phyloP scores from a whole-genome alignment of 2,888 invertebrate species.

The Acleris cristana region DNA sequence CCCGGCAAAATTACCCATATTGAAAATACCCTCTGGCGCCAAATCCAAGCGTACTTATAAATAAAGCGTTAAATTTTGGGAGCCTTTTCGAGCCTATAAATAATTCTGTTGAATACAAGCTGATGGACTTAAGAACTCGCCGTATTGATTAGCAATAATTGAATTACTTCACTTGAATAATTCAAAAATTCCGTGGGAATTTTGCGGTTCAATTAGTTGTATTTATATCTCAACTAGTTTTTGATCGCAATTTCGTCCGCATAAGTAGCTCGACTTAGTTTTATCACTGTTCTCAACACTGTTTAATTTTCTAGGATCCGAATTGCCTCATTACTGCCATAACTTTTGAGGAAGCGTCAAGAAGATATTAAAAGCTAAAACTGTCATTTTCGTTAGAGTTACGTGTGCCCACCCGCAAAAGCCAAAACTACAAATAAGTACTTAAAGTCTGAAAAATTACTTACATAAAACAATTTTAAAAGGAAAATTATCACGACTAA shows the following conservation, averaged over 20 bases:
- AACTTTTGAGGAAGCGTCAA: no score
- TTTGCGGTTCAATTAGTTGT: not conserved
- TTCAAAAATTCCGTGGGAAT: conserved; percentile 55
- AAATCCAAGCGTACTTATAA: conserved; percentile 45
- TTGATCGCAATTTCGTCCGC: not conserved
- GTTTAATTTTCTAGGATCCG: no score
- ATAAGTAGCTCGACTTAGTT: no score
- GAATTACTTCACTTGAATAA: conserved; percentile 62
- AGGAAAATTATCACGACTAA: no score
- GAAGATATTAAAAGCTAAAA: no score
- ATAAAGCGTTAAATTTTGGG: conserved; percentile 43
- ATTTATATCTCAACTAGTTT: not conserved
- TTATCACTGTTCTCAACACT: no score
- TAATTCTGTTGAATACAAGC: conserved; percentile 60
- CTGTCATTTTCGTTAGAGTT: no score
- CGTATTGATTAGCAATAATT: conserved; percentile 68
- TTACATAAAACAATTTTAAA: no score
- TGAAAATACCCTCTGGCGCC: conserved; percentile 81
- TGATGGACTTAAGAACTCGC: conserved; percentile 55
- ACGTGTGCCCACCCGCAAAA: no score
- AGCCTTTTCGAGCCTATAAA: conserved; percentile 51
- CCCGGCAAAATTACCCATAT: conserved; percentile 81
- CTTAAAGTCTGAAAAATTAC: no score
- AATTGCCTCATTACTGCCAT: no score
- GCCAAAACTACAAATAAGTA: no score